Base-by-base conservation (phyloP, 2,888 invertebrate genomes). In the Agrochola circellaris region DNA sequence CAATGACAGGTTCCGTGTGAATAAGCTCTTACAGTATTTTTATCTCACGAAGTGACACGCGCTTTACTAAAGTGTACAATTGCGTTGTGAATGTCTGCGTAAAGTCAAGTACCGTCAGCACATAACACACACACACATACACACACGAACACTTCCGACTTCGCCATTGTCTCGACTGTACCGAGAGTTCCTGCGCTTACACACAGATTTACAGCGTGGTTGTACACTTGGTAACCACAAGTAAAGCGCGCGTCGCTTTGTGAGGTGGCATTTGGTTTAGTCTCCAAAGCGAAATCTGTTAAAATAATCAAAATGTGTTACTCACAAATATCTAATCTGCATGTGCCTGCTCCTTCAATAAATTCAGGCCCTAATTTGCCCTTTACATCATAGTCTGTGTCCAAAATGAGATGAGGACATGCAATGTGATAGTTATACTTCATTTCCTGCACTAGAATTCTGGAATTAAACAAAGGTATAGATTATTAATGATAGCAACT, bases 311-410 rank as follows among this genome's bases (percentile, higher is more conserved):
- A 26, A 58, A 58, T 17, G 17, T 7, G 56, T n/a, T 56, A 30
- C 77, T 77, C 13, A 77, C 77, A 64, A n/a, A 77, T n/a, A 42
- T 77, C 69, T 23, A 58, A 15, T 45, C 42, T 77, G 15, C 77
- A 77, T 5, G 23, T 69, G 0, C 69, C 77, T 1, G 30, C 45
- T 48, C 70, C 77, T n/a, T 77, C 64, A 34, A 77, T 42, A 5
- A 13, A 15, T 9, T 77, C 42, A n/a, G 64, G 1, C 4, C 64
- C 67, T 38, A 77, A 26, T 48, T 58, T 26, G 0, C 77, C 77
- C 2, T 77, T 77, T 0, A 70, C 17, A 15, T 77, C 58, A 34
- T 70, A 77, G 9, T 58, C 64, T 15, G 76, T 38, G 17, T 77
- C 51, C 15, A 77, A 34, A 65, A 56, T 51, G 2, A 77, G 77